Evolutionary conservation across 2,888 invertebrate species (phyloP), one percentile per base, ranked within the genome.

Genomic region (Coronaproctus castanopsis): DNA sequence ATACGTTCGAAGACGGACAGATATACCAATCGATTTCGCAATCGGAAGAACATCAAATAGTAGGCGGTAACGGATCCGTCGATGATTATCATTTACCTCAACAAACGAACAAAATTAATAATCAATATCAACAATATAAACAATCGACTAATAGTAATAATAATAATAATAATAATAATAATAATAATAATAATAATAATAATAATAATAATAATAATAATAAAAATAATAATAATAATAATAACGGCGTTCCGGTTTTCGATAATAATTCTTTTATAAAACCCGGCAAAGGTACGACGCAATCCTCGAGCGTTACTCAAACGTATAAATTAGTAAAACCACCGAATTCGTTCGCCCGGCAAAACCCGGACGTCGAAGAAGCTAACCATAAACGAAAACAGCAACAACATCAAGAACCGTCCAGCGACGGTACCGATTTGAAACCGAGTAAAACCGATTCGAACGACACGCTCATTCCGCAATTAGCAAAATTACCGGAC

Each of bases 1-100:
- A 36, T 24, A 49, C 53, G 19, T 80, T 80, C 49, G 76, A 82
- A 1, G 82, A 80, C 49, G 84, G 85, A 1, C 85, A 87, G 71
- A 74, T 87, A 51, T 78, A 86, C 21, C 80, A 82, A 59, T 80
- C 87, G 20, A 79, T 87, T 61, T 81, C 87, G 3, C 85, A 84
- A 73, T 81, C 79, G 64, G 87, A 88, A 71, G 85, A 87, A 65
- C 87, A 87, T 66, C 71, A 73, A 71, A 71, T 19, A 71, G 70
- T 1, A 71, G 70, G 60, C 58, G 19, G 55, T 49, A 55, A 23
- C 24, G 3, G 55, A 61, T 18, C 2, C 52, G 10, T 71, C 72
- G 8, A 69, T 69, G 1, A 70, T 67, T 64, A 65, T 68, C 2
- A 64, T 67, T 55, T 66, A 55, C 71, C 75, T 14, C 8, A 36